Base-by-base conservation (phyloP, 2,888 invertebrate species). In the Hermaeophaga mercurialis region DNA sequence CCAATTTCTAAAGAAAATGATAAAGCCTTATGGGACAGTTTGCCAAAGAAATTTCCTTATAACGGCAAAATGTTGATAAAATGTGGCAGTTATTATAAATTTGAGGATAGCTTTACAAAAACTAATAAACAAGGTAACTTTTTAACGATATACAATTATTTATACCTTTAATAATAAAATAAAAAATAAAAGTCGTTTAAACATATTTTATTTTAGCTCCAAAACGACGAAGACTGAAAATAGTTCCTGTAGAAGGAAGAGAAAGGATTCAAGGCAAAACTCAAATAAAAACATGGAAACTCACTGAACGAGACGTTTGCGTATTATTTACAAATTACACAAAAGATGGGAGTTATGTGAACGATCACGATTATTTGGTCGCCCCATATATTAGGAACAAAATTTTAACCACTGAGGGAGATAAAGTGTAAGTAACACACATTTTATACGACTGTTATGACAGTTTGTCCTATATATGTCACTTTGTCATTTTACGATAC, bases 291-390 rank as follows among this genome's bases (percentile, higher is more conserved):
- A 12, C 19, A 15, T 14, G 6, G 3, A 17, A 18, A 14, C 6
- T 11, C 4, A 41, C 46, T 1, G 43, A 56, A 17, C 41, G 50
- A 26, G 50, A 56, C 7, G 18, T 58, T 12, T 54, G 54, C 12
- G 58, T 61, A 1, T 38, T 61, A 2, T 58, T 54, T 17, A 57
- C 63, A 5, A 58, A 47, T 14, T 65, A 63, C 28, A 64, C 58
- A 6, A 12, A 14, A 1, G 56, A 64, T n/a, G 68, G 66, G 7
- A 50, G 57, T n/a, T 68, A 68, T 24, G 54, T 68, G n/a, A 68
- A 66, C 34, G 68, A 68, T 41, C 68, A 68, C 38, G 68, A 68
- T 53, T 68, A 68, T 34, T 45, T 68, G 9, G 11, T 52, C 1
- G 61, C 48, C 33, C 68, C 68, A 0, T 68, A 68, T 36, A 43